Percentiles rank a stretch among this genome's conserved stretches.
These are phyloP conservation scores for Brachyrhaphis roseni DNA, from an alignment of 2,797 vertebrate genomes.

Conservation along the genomic window DNA sequence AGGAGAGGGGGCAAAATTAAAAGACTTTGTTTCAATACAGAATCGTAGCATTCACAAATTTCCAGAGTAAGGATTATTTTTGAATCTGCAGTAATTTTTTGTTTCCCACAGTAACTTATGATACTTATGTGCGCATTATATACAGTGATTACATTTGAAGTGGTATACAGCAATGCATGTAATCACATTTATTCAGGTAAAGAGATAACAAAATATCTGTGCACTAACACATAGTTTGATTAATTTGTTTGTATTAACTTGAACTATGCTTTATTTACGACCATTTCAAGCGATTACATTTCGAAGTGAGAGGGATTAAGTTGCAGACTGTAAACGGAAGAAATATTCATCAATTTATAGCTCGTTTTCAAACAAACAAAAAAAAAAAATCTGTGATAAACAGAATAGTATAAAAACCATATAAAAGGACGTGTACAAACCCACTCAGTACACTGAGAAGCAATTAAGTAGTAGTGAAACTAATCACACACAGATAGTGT, in stretches of 20 bases:
- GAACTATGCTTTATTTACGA: neutral
- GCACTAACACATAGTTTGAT: neutral
- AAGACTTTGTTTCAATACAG: constrained; percentile 3
- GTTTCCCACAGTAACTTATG: neutral
- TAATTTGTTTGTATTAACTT: neutral
- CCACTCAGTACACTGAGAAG: neutral
- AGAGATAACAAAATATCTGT: neutral
- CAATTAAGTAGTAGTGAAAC: neutral
- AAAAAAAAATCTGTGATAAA: neutral
- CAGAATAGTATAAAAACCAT: neutral
- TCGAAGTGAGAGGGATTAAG: neutral
- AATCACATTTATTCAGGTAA: neutral
- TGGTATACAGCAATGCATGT: neutral
- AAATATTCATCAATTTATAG: neutral
- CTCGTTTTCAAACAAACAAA: neutral
- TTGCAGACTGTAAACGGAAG: neutral
- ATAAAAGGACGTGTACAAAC: neutral
- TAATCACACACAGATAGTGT: too few species aligned
- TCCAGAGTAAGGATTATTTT: neutral
- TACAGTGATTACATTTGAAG: neutral
- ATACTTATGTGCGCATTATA: neutral
- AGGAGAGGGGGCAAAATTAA: constrained; percentile 56
- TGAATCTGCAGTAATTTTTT: neutral
- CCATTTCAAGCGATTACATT: neutral
- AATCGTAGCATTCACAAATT: neutral